A percentile compares a stretch with the other conserved stretches of the same genome.
These are phyloP conservation scores for Circaetus cinerascens DNA, from an alignment of 2,113 vertebrate species.

Conservation along the genomic window DNA sequence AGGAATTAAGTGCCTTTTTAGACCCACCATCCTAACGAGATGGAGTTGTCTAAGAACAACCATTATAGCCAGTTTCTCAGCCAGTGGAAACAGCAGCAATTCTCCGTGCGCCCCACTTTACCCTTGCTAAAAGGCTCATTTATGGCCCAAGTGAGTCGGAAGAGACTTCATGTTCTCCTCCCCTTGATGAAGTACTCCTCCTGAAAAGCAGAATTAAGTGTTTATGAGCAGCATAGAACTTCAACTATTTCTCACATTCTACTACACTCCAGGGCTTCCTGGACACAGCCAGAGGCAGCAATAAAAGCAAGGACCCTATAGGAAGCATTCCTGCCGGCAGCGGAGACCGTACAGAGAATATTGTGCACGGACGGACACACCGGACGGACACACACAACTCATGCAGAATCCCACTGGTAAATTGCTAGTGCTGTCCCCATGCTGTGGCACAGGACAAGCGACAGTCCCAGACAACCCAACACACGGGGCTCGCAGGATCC, in stretches of 20 bases:
- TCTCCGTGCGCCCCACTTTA: neutral
- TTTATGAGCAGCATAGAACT: neutral
- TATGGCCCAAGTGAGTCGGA: neutral
- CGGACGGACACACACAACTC: neutral
- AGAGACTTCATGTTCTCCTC: neutral
- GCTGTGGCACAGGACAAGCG: neutral
- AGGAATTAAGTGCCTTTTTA: neutral
- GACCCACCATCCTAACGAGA: neutral
- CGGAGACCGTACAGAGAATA: neutral
- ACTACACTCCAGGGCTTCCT: neutral
- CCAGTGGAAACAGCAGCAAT: neutral
- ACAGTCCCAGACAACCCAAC: neutral
- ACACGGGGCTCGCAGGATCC: rapidly evolving
- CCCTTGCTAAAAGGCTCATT: neutral
- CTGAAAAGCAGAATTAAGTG: neutral
- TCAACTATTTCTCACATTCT: neutral
- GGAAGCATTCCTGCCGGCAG: neutral
- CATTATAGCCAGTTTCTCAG: neutral
- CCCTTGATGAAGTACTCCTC: neutral
- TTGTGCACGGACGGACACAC: rapidly evolving
- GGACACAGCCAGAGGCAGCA: neutral
- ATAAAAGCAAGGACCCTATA: neutral
- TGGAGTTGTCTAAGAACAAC: neutral
- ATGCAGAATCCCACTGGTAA: neutral
- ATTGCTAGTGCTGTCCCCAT: neutral